Conservation (phyloP, 2,797 vertebrate species). For the Halcyon leucocephala region DNA sequence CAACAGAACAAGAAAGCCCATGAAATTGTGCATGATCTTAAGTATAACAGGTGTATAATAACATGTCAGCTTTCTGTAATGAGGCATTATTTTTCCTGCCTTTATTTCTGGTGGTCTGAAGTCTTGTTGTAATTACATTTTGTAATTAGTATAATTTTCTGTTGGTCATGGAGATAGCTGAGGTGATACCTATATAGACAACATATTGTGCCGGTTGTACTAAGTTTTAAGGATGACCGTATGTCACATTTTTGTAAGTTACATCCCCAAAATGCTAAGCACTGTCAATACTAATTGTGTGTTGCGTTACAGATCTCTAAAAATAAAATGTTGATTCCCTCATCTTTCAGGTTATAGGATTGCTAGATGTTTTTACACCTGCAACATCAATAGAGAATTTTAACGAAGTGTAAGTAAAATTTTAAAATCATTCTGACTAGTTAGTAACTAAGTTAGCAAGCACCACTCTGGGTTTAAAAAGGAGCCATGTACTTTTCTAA, state of each 20-base stretch:
- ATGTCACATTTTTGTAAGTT: background rate
- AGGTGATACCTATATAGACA: background rate
- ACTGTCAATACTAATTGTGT: background rate
- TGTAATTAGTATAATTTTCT: background rate
- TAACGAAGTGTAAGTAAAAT: constrained; percentile 91
- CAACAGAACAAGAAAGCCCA: background rate
- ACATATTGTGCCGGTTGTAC: background rate
- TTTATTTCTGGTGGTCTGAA: background rate
- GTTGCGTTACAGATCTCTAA: background rate
- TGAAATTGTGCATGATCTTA: background rate
- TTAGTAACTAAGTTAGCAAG: background rate
- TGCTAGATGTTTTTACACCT: constrained; percentile 97
- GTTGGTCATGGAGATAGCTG: background rate
- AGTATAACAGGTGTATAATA: background rate
- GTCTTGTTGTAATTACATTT: background rate
- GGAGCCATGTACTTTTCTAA: background rate
- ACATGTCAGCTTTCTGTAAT: background rate
- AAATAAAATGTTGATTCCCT: background rate
- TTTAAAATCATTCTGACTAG: background rate
- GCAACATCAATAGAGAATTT: constrained; percentile 91
- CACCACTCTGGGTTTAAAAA: background rate
- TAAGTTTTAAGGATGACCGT: background rate
- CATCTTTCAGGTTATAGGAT: constrained; percentile 88
- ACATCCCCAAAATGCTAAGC: background rate
- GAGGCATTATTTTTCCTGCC: background rate